Evolutionary conservation across 2,113 vertebrate genomes (phyloP), one percentile per base, ranked within the genome.

Genomic region (Acanthisitta chloris): DNA sequence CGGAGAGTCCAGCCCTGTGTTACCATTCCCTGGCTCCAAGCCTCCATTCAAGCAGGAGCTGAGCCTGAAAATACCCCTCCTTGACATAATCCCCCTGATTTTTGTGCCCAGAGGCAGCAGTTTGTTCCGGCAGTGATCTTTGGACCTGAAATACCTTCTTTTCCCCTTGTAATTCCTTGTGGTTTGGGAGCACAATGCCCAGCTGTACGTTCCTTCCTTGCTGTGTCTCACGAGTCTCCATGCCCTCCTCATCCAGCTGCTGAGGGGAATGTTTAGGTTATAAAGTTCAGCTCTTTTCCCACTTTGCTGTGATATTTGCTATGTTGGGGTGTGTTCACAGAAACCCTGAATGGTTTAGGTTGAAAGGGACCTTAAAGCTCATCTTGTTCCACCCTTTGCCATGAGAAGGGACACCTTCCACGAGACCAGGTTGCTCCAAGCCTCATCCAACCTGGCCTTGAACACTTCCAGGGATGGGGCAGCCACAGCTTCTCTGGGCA

Each of bases 151-250:
- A 70, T 46, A 38, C 8, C 25, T 36, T 58, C 43, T 49, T 18
- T 57, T 34, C 16, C 4, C 46, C 48, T 5, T 6, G 5, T 4
- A 43, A 28, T 48, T 43, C 33, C 17, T 31, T 1, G 6, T 10
- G 55, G 25, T 51, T 71, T 40, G 58, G 66, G 31, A 61, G 15
- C 17, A 4, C 0, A 7, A 2, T 49, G 43, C n/a, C 36, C 81
- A 62, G 26, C 51, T 4, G 2, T 59, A 4, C 0, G 6, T 26
- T 65, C 48, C 43, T 10, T 19, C 43, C 21, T 38, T 0, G 1
- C 62, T 4, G 12, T 13, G 34, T 33, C 77, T 64, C 20, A 1
- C 3, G 11, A 16, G 31, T 26, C 33, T 25, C 23, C 0, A 0
- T 8, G 40, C 36, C 61, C 89, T 67, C 25, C 20, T 29, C 17